phyloP scores from a whole-genome alignment of 2,113 vertebrate genomes.

The Oriolus oriolus region DNA sequence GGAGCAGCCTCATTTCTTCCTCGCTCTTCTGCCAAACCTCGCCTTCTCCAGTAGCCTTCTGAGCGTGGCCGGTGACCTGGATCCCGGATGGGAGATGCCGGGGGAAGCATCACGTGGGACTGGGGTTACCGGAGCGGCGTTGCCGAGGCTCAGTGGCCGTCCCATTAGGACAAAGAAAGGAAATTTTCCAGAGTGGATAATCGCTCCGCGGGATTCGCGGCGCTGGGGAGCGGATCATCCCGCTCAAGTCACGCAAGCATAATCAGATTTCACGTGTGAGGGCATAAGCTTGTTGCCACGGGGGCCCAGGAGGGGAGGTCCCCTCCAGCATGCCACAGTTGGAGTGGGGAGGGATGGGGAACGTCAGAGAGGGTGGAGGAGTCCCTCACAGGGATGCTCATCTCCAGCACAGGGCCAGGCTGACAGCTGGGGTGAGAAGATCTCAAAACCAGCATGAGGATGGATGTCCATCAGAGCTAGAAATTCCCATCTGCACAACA shows the following conservation, averaged over 20 bases:
- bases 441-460: not conserved
- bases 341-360: not conserved
- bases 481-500: not conserved
- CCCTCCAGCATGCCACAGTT: not conserved
- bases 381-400: not conserved
- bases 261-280: constrained; percentile 19
- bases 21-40: not conserved
- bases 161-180: not conserved
- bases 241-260: not conserved
- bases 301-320: not conserved
- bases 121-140: fast-evolving
- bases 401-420: not conserved
- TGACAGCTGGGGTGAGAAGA: not conserved
- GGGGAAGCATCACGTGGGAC: not conserved
- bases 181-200: not conserved
- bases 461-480: not conserved
- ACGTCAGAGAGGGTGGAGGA: not conserved
- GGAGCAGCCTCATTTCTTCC: not conserved
- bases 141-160: fast-evolving
- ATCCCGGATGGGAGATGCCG: not conserved
- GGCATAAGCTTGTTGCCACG: not conserved
- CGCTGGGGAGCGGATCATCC: not conserved
- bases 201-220: not conserved
- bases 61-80: fast-evolving
- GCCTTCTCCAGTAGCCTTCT: not conserved